Base-by-base conservation (phyloP, 1,140 invertebrate species). In the Diabrotica undecimpunctata region DNA sequence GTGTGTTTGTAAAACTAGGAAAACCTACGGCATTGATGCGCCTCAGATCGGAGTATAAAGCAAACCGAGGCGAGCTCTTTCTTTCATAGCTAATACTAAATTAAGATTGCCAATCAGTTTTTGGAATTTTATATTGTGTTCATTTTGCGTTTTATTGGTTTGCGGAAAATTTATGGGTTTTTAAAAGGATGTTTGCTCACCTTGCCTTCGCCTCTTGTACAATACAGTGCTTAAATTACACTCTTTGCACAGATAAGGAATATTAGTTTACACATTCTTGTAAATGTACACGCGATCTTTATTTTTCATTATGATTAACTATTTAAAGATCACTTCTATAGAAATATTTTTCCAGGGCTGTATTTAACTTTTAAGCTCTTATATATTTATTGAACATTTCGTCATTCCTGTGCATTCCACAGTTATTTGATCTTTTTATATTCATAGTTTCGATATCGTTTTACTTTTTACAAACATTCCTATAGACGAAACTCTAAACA, bases 61-160 rank as follows among this genome's bases (percentile, higher is more conserved):
- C 51, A 66, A 62, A 66, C 59, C 59, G 56, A 66, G 52, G 52
- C 53, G 60, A 66, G 56, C 37, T 54, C 53, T 25, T 61, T 65
- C 59, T 66, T 66, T 65, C 67, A 66, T 69, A 69, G 55, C 59
- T 63, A 66, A 69, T 66, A 64, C 55, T 69, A 69, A 69, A 69
- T 69, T 69, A 69, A 69, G 67, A 69, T 69, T 66, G 66, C 65
- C 65, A 69, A 69, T 69, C 67, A 69, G 67, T 66, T 69, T 69
- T 66, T 61, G 57, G 67, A 68, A 66, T 68, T 68, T 66, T 68
- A 59, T 68, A 66, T 62, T 68, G 64, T 65, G 46, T 62, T 66
- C 62, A 68, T 68, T 68, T 54, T 66, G 54, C 58, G 52, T 59
- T 68, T 68, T 68, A 65, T 67, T 63, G 55, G 62, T 67, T 65